phyloP scores from a whole-genome alignment of 2,888 invertebrate species.

The Exephanes ischioxanthus region DNA sequence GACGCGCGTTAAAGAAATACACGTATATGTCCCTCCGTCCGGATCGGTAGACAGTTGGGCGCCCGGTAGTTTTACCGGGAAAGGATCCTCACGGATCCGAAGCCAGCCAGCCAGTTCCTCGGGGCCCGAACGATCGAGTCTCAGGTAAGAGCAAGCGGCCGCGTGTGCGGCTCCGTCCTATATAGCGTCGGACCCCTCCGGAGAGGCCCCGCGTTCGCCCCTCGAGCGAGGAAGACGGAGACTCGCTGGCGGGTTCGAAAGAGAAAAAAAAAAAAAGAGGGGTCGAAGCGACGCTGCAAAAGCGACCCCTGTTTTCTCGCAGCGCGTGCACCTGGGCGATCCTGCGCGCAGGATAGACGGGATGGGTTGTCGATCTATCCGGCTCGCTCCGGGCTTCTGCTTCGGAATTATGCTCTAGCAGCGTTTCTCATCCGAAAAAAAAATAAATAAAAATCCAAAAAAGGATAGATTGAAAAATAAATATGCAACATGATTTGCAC shows the following conservation, averaged over 20 bases:
- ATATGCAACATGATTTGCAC: not conserved
- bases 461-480: not conserved
- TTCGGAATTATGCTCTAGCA: constrained; percentile 73
- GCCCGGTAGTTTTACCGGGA: constrained; percentile 75
- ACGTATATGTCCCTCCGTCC: constrained; percentile 23
- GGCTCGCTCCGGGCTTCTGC: constrained; percentile 62
- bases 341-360: constrained; percentile 65
- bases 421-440: constrained; percentile 66
- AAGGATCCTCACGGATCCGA: constrained; percentile 65
- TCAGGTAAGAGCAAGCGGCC: constrained; percentile 17
- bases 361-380: constrained; percentile 66
- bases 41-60: constrained; percentile 80
- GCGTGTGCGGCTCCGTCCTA: constrained; percentile 47
- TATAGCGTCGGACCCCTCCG: constrained; percentile 60
- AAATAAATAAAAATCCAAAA: not conserved
- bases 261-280: constrained; percentile 42
- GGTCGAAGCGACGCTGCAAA: constrained; percentile 53
- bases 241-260: constrained; percentile 29
- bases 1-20: constrained; percentile 15
- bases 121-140: constrained; percentile 44
- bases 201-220: constrained; percentile 36
- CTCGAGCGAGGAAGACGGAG: constrained; percentile 49
- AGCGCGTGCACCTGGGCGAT: constrained; percentile 79
- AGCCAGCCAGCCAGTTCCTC: constrained; percentile 57
- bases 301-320: constrained; percentile 70